Evolutionary conservation across 1,140 invertebrate species (phyloP).

Genomic region (Araneus ventricosus): DNA sequence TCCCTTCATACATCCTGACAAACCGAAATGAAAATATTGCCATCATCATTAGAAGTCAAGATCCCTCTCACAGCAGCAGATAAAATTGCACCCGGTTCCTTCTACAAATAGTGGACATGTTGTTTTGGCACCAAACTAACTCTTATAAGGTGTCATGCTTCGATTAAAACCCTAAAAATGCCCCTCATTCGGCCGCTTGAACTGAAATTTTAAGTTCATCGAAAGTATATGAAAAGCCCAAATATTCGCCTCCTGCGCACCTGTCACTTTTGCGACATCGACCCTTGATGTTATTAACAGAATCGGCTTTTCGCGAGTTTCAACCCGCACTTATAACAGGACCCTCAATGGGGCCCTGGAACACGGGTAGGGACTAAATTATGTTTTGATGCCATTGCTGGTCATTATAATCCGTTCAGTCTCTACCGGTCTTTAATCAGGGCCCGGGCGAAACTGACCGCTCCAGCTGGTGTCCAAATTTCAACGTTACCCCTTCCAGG

Average conservation of each 20-base stretch:
- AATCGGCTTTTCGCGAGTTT: constrained; percentile 20
- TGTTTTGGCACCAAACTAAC: too few relatives aligned
- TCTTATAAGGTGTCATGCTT: too few relatives aligned
- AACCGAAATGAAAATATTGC: too few relatives aligned
- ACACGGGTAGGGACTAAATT: constrained; percentile 37
- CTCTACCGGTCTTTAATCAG: constrained; percentile 25
- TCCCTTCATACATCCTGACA: too few relatives aligned
- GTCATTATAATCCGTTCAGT: constrained; percentile 59
- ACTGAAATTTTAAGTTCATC: neutral
- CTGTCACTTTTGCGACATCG: neutral
- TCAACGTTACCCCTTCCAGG: neutral
- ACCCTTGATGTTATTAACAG: constrained; percentile 25
- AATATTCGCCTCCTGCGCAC: neutral
- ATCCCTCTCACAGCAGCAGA: too few relatives aligned
- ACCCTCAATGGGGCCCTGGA: neutral
- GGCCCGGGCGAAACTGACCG: constrained; percentile 44
- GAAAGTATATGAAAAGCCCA: neutral
- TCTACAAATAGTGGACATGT: too few relatives aligned
- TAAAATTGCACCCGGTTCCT: too few relatives aligned
- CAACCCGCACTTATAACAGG: neutral
- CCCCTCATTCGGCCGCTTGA: too few relatives aligned
- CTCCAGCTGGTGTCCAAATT: constrained; percentile 48
- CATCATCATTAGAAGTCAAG: too few relatives aligned
- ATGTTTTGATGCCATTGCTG: constrained; percentile 59
- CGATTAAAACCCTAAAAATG: too few relatives aligned